A percentile compares a stretch with the other conserved stretches of the same genome.
phyloP scores from a whole-genome alignment of 1,140 invertebrate species.

The Acyrthosiphon pisum region DNA sequence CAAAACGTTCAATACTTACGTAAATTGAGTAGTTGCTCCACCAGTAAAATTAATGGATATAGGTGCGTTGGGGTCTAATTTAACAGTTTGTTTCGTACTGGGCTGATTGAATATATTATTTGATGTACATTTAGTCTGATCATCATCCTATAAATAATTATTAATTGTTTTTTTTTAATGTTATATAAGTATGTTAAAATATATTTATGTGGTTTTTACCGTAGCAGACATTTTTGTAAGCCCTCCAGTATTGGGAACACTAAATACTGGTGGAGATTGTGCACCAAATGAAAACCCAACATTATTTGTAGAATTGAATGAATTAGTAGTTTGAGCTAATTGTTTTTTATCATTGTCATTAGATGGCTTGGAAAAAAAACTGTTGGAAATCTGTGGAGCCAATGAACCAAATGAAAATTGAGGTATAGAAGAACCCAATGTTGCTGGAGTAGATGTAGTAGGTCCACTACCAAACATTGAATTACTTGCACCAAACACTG shows the following conservation, averaged over 20 bases:
- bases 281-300: conserved; percentile 30
- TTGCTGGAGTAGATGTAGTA: conserved; percentile 21
- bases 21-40: conserved; percentile 49
- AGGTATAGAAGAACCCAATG: background rate
- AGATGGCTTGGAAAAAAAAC: background rate
- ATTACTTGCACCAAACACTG: conserved; percentile 42
- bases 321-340: conserved; percentile 9
- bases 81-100: background rate
- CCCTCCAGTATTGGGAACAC: background rate
- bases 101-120: conserved; percentile 41
- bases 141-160: conserved; percentile 15
- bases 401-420: conserved; percentile 43
- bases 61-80: conserved; percentile 43
- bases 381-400: background rate
- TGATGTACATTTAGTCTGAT: background rate
- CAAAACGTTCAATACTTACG: conserved; percentile 19
- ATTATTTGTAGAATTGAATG: background rate
- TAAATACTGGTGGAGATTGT: conserved; percentile 36
- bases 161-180: background rate
- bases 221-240: background rate
- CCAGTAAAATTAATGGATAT: conserved; percentile 54
- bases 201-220: background rate
- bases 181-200: background rate
- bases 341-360: conserved; percentile 2
- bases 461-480: conserved; percentile 39